Percentiles rank a stretch among this genome's conserved stretches.
Evolutionary conservation across 2,113 vertebrate species (phyloP).

Genomic region (Sphaerodactylus townsendi): DNA sequence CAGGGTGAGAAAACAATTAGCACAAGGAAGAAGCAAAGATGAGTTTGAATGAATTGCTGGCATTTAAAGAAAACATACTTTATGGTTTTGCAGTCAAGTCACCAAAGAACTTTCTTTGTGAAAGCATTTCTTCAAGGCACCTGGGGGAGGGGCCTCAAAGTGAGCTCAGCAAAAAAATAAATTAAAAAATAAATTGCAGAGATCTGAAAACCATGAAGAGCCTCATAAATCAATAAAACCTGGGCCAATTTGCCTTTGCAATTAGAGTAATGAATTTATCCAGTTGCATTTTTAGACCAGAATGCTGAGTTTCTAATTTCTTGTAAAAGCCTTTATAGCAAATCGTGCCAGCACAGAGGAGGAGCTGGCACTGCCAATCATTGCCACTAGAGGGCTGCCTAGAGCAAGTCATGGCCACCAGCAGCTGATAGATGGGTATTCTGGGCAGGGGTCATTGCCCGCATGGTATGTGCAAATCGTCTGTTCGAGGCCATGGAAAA

Average conservation of each 20-base stretch:
- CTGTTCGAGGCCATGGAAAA: too few relatives aligned
- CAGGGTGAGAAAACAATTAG: not conserved
- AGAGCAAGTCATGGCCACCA: not conserved
- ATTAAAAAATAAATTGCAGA: too few relatives aligned
- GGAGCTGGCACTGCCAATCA: not conserved
- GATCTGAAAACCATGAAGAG: not conserved
- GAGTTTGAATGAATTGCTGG: not conserved
- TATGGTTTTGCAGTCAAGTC: not conserved
- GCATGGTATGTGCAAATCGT: too few relatives aligned
- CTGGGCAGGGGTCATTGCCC: too few relatives aligned
- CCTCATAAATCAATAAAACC: not conserved
- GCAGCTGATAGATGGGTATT: not conserved
- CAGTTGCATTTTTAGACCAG: not conserved
- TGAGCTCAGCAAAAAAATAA: not conserved
- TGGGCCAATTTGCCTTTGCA: conserved; percentile 7
- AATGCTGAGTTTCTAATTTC: not conserved
- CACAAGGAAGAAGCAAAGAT: not conserved
- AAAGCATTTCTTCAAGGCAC: not conserved
- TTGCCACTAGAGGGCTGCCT: not conserved
- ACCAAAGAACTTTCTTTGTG: not conserved
- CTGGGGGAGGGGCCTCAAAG: not conserved
- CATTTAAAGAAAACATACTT: not conserved
- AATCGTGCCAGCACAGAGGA: not conserved
- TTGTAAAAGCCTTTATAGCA: not conserved
- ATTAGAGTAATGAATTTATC: conserved; percentile 17